Evolutionary conservation across 1,140 invertebrate species (phyloP), one percentile per base, ranked within the genome.

Genomic region (Drosophila pandora): DNA sequence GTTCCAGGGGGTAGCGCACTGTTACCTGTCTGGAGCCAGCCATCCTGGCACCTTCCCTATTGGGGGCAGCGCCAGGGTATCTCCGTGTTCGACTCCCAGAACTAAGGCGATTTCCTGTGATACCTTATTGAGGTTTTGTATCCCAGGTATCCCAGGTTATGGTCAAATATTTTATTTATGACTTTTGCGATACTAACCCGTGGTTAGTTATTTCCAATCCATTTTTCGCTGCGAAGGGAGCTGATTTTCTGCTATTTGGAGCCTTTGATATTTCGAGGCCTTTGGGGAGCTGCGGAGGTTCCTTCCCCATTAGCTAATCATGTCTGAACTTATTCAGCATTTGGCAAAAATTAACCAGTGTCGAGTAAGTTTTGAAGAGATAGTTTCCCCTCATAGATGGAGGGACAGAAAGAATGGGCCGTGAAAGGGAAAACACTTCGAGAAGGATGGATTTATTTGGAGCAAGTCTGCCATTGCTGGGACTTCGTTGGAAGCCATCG

Each of bases 81-180:
- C 21, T 8, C 25, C 2, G 1, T 2, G 2, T 28, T 45, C 12
- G 63, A 41, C 25, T 25, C 6, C 13, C 2, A 3, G 28, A 41
- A 50, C 9, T n/a, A 6, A 37, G 8, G 30, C 21, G 17, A 43
- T 43, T 17, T 13, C 6, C 41, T 21, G 7, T 43, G 41, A 25
- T 32, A n/a, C 10, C 3, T 30, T 52, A 37, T 39, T 30, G 32
- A 17, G 13, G 3, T 25, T 41, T 57, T 47, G 25, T 28, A 28
- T 28, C 25, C 25, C 25, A 28, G 10, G 1, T 34, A 22, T 76
- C 50, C 48, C 43, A 34, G 25, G 65, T 23, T 34, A 22, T 69
- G 56, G 57, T 60, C 75, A 88, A 90, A 82, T 82, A 79, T 81
- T 81, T 90, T 87, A 90, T 90, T 90, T 90, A 90, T 90, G 89